Evolutionary conservation across 1,140 invertebrate species (phyloP), one percentile per base, ranked within the genome.

Genomic region (Augochlora pura): DNA sequence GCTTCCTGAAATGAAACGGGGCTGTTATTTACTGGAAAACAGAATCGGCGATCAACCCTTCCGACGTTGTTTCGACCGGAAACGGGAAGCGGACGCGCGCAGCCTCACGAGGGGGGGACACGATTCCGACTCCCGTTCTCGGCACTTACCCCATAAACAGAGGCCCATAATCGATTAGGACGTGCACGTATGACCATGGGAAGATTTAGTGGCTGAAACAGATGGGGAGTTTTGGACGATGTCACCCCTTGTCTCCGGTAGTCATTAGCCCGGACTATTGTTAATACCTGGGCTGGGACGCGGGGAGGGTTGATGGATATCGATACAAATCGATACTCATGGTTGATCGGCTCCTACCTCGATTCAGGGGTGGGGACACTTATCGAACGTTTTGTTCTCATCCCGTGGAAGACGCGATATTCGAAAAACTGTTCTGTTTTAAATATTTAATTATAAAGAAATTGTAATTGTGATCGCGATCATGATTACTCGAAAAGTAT

Each of bases 191-290:
- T 78, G 72, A 79, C 59, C 87, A 88, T 88, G 87, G 87, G 87
- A 88, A 88, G 86, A 88, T 88, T 88, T 81, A 83, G 75, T 82
- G 80, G 73, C 79, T 77, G 75, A 87, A 88, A 88, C 87, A 88
- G 85, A 88, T 88, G 87, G 86, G 86, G 82, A 85, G 75, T 86
- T 87, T 87, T 64, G 83, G 79, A 87, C 86, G 86, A 82, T 84
- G 80, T 84, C 78, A 86, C 77, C 87, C 86, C 87, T 88, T 88
- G 87, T 88, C 83, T 88, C 81, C 87, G 77, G 67, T 81, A 86
- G 87, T 88, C 87, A 88, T 88, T 88, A 88, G 87, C 83, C 73
- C 77, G 60, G 65, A 60, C 68, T 42, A 86, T 87, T 88, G 85
- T 86, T 77, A 57, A 64, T 87, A 87, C 77, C 86, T 87, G 86